These are phyloP conservation scores for Gymnopithys bicolor DNA, from an alignment of 2,797 vertebrate species.

Conservation along the genomic window DNA sequence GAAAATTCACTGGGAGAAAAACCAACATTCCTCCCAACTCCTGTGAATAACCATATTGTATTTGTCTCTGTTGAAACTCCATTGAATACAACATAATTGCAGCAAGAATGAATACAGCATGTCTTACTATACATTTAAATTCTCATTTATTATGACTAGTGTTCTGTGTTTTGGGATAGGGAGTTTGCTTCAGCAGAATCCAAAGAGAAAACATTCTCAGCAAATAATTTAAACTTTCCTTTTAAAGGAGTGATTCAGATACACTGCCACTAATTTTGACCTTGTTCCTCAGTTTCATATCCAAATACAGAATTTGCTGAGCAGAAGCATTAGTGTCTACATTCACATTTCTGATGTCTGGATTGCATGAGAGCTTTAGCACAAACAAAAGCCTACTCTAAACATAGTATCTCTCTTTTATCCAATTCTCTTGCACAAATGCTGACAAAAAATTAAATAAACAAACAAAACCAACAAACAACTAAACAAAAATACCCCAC, in stretches of 20 bases:
- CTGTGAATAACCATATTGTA: not conserved
- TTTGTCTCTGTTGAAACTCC: not conserved
- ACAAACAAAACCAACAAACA: not conserved
- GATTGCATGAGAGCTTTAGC: not conserved
- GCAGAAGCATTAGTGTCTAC: not conserved
- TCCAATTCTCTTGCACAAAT: not conserved
- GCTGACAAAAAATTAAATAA: no score
- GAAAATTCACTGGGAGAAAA: not conserved
- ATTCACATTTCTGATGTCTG: not conserved
- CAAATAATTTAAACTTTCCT: not conserved
- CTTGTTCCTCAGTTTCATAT: not conserved
- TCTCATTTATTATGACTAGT: not conserved
- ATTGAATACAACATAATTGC: not conserved
- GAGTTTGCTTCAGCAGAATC: not conserved
- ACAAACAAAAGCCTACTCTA: not conserved
- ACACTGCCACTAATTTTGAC: not conserved
- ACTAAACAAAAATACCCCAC: not conserved
- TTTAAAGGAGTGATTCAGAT: not conserved
- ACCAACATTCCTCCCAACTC: not conserved
- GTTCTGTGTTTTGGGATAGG: not conserved
- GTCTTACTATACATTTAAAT: not conserved
- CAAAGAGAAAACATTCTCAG: not conserved
- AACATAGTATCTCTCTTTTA: not conserved
- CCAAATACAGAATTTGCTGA: not conserved
- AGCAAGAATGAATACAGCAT: not conserved